phyloP scores from a whole-genome alignment of 1,140 invertebrate species.

The Pteromalus puparum region DNA sequence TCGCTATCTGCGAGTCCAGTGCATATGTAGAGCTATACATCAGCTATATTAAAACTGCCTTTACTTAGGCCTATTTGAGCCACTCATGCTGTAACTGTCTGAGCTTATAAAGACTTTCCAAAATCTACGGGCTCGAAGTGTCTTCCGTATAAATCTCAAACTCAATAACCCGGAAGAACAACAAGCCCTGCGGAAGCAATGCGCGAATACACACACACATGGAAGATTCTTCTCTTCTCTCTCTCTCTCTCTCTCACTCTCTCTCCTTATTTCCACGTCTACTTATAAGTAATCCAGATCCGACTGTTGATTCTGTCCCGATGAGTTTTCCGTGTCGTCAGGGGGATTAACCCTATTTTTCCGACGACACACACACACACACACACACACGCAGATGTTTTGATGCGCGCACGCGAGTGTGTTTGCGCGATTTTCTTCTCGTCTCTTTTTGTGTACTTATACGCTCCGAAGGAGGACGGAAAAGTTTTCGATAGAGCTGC shows the following conservation, averaged over 20 bases:
- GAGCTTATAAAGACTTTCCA: too few species aligned
- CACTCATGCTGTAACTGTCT: too few species aligned
- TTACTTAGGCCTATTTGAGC: too few species aligned
- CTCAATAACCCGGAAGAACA: conserved; percentile 28
- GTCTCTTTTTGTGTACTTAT: not conserved
- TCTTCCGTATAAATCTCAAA: not conserved
- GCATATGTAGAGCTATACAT: too few species aligned
- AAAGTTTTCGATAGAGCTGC: not conserved
- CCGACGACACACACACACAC: not conserved
- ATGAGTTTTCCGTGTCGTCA: conserved; percentile 42
- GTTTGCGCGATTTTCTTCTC: conserved; percentile 3
- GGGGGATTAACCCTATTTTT: conserved; percentile 46
- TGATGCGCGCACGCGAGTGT: conserved; percentile 11
- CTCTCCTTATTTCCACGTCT: not conserved
- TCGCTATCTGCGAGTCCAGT: too few species aligned
- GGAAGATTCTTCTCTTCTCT: too few species aligned
- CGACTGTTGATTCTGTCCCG: conserved; percentile 29
- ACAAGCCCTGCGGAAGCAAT: conserved; percentile 52
- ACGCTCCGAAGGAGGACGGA: not conserved
- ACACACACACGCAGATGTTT: not conserved
- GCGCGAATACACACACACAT: too few species aligned
- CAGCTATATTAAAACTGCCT: too few species aligned
- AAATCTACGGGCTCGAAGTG: too few species aligned
- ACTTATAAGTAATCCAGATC: conserved; percentile 42
- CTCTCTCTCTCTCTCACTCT: too few species aligned